Evolutionary conservation across 2,797 vertebrate species (phyloP).

Genomic region (Chaunax sp.): DNA sequence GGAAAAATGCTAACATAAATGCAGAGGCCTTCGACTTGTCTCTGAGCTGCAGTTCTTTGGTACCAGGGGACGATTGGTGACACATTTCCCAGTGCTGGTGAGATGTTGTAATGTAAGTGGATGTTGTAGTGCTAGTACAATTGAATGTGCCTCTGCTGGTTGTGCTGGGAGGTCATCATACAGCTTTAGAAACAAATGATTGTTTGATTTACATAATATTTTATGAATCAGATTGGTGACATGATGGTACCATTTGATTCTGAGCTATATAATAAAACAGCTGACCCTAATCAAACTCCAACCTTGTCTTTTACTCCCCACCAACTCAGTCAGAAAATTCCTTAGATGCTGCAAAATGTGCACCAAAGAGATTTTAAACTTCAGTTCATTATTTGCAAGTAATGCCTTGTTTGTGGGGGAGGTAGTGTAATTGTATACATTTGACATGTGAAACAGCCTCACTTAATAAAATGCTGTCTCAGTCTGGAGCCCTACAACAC

Average conservation of each 20-base stretch:
- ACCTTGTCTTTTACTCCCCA: not conserved
- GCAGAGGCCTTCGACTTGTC: not conserved
- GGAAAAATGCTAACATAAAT: not conserved
- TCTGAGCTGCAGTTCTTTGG: not conserved
- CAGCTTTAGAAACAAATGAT: not conserved
- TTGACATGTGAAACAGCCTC: slow-evolving; percentile 5
- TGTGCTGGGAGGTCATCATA: not conserved
- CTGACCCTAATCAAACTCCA: not conserved
- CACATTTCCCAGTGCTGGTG: not conserved
- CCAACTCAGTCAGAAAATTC: not conserved
- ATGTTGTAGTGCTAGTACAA: not conserved
- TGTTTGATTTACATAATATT: no score
- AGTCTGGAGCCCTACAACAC: slow-evolving; percentile 19
- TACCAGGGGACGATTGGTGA: not conserved
- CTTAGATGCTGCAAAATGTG: no score
- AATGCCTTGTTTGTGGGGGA: not conserved
- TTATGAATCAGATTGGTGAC: not conserved
- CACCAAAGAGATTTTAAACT: no score
- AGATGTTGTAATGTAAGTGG: not conserved
- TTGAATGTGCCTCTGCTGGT: not conserved
- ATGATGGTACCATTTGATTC: no score
- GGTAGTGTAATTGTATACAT: not conserved
- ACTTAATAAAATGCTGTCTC: slow-evolving; percentile 5
- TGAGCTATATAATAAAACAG: not conserved
- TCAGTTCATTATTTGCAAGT: not conserved